These are phyloP conservation scores for Sebastes reedi DNA, from an alignment of 2,797 vertebrate species.

Conservation along the genomic window DNA sequence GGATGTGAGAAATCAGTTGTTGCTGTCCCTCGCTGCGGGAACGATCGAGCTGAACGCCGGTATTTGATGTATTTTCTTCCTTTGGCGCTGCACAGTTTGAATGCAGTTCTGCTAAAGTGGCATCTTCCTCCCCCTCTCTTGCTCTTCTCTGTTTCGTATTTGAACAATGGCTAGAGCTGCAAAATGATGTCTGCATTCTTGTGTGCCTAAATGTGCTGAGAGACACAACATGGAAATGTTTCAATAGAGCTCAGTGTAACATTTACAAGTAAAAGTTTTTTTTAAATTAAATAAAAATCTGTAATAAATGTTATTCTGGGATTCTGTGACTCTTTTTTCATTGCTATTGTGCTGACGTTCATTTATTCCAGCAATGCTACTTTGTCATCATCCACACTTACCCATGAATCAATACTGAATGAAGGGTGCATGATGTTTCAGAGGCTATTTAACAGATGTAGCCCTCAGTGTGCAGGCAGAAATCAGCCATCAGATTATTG, in stretches of 20 bases:
- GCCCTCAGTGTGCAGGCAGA: background rate
- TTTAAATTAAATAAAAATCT: conserved; percentile 82
- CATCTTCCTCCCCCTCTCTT: background rate
- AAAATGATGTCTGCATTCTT: conserved; percentile 74
- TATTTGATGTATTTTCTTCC: conserved; percentile 48
- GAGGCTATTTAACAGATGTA: background rate
- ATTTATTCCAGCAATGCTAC: background rate
- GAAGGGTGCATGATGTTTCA: background rate
- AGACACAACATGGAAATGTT: conserved; percentile 69
- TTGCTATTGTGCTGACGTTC: background rate
- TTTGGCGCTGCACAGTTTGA: conserved; percentile 49
- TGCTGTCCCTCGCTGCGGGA: conserved; percentile 19
- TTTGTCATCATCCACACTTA: background rate
- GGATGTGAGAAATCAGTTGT: conserved; percentile 26
- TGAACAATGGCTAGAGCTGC: conserved; percentile 65
- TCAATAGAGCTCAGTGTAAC: conserved; percentile 79
- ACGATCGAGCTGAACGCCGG: conserved; percentile 30
- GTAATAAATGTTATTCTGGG: conserved; percentile 54
- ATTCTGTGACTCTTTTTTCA: background rate
- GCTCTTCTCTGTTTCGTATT: conserved; percentile 58
- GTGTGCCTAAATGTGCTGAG: conserved; percentile 80
- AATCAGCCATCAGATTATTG: conserved; percentile 17
- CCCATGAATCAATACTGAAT: background rate
- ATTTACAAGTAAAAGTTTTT: conserved; percentile 75
- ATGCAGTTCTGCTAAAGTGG: conserved; percentile 54